These are phyloP conservation scores for Myrmecophaga tridactyla DNA, from an alignment of 2,113 vertebrate species.

Conservation along the genomic window DNA sequence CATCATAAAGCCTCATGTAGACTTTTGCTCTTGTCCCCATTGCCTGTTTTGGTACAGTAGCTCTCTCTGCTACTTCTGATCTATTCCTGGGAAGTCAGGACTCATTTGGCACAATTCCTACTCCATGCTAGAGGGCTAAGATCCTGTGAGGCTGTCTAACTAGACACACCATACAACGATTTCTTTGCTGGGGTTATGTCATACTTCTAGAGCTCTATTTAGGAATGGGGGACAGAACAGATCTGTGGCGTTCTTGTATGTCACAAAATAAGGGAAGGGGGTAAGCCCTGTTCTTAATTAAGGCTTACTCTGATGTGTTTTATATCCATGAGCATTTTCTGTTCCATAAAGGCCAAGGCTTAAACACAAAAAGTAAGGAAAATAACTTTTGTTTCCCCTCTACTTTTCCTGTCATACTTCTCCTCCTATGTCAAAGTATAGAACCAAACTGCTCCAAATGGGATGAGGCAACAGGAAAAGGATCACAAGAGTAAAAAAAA, in stretches of 20 bases:
- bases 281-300: background rate
- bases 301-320: background rate
- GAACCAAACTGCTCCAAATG: background rate
- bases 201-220: background rate
- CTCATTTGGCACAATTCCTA: background rate
- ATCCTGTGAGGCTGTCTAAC: background rate
- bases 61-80: background rate
- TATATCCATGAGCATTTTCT: background rate
- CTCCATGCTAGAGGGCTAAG: background rate
- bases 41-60: background rate
- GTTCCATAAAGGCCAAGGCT: background rate
- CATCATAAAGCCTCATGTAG: background rate
- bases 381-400: background rate
- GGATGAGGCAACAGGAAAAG: background rate
- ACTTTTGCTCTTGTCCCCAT: background rate
- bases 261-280: background rate
- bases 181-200: background rate
- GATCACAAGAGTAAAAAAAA: background rate
- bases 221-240: background rate
- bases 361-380: conserved; percentile 17
- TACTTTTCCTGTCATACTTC: background rate
- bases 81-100: background rate
- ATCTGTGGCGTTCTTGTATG: background rate
- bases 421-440: background rate
- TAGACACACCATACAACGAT: background rate